Conservation (phyloP, 1,140 invertebrate genomes). For the Glossosoma conforme region DNA sequence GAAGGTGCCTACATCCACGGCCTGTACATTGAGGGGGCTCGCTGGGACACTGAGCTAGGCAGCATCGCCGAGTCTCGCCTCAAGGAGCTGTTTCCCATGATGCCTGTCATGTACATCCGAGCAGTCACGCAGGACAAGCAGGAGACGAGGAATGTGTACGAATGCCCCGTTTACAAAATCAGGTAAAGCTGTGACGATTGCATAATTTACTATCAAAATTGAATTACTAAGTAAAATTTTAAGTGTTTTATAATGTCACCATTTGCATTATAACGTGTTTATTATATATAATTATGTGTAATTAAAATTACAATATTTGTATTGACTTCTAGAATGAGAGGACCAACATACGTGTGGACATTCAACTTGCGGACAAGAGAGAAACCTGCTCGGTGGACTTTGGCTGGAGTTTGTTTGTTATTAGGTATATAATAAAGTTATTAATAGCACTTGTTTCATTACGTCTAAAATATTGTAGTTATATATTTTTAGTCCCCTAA, state of each 20-base stretch:
- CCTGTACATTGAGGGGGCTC: conserved; percentile 89
- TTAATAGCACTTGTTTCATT: no score
- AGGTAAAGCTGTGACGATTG: conserved; percentile 41
- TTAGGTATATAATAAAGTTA: conserved; percentile 69
- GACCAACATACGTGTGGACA: conserved; percentile 92
- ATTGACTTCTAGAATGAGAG: conserved; percentile 56
- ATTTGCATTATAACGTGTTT: no score
- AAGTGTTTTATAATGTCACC: background rate
- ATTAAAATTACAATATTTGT: no score
- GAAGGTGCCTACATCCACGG: conserved; percentile 90
- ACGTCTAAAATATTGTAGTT: no score
- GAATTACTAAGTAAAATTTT: background rate
- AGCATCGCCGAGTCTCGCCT: conserved; percentile 76
- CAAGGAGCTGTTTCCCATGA: conserved; percentile 84
- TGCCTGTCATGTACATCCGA: conserved; percentile 91
- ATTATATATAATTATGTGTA: background rate
- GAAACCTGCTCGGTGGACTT: conserved; percentile 83
- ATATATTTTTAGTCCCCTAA: no score
- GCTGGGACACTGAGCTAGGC: conserved; percentile 77
- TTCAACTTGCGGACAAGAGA: conserved; percentile 91
- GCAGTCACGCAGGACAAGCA: conserved; percentile 84
- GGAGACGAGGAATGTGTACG: conserved; percentile 81
- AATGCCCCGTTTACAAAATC: conserved; percentile 93
- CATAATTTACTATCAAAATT: background rate
- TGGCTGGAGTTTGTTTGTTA: conserved; percentile 87